These are phyloP conservation scores for Squalus acanthias DNA, from an alignment of 2,797 vertebrate species.

Conservation along the genomic window DNA sequence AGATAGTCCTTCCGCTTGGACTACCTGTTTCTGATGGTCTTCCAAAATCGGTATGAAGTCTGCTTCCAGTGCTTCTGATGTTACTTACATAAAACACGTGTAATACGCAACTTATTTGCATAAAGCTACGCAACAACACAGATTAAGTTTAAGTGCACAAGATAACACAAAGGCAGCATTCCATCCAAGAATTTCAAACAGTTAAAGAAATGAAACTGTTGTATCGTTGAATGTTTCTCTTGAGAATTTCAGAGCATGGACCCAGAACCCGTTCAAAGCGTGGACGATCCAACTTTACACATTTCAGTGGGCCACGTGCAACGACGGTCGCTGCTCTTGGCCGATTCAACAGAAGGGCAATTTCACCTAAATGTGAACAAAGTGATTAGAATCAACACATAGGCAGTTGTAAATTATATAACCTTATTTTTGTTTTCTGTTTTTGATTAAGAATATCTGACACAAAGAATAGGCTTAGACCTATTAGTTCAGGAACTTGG, in stretches of 20 bases:
- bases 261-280: slow-evolving; percentile 91
- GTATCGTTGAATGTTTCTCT: slow-evolving; percentile 96
- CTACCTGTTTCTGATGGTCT: not conserved
- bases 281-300: slow-evolving; percentile 88
- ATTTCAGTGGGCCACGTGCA: slow-evolving; percentile 85
- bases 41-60: slow-evolving; percentile 46
- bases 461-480: slow-evolving; percentile 1
- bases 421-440: not conserved
- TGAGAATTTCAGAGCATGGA: slow-evolving; percentile 91
- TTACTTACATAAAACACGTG: slow-evolving; percentile 48
- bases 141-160: slow-evolving; percentile 61
- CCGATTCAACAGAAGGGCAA: slow-evolving; percentile 82
- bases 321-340: slow-evolving; percentile 87
- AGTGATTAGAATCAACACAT: not conserved
- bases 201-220: slow-evolving; percentile 97
- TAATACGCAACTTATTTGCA: slow-evolving; percentile 50
- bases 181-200: slow-evolving; percentile 62
- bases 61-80: slow-evolving; percentile 51
- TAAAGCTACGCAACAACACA: slow-evolving; percentile 68
- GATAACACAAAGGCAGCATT: slow-evolving; percentile 58
- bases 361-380: slow-evolving; percentile 68
- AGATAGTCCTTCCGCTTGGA: not conserved
- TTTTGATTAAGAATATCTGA: not conserved
- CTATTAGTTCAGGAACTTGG: not conserved
- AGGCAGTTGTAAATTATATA: not conserved